phyloP scores from a whole-genome alignment of 2,797 vertebrate species.

The Phoxinus dragarum region DNA sequence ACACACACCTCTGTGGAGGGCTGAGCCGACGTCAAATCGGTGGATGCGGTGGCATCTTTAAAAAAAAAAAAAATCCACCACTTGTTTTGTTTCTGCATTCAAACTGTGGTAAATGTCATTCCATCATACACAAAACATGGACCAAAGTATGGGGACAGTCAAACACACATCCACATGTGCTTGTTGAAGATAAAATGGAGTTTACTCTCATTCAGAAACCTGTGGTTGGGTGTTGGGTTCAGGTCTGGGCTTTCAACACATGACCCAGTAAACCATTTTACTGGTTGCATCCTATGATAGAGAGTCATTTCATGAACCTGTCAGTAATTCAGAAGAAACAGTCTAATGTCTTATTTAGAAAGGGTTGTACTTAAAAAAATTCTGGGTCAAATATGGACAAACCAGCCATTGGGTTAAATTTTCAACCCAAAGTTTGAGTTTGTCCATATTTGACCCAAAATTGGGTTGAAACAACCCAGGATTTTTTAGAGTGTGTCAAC shows the following conservation, averaged over 20 bases:
- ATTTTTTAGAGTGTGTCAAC: neutral
- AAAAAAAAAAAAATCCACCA: neutral
- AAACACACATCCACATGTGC: neutral
- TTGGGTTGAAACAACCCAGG: no score
- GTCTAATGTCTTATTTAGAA: neutral
- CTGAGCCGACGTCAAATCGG: neutral
- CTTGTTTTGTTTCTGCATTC: neutral
- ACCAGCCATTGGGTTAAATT: no score
- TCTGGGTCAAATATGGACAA: no score
- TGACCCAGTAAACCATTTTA: neutral
- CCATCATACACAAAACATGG: neutral
- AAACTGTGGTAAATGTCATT: slow-evolving; percentile 12
- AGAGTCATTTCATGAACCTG: neutral
- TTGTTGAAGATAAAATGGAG: neutral
- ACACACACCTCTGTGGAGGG: slow-evolving; percentile 27
- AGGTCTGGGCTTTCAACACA: neutral
- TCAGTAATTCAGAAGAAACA: neutral
- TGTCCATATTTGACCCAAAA: no score
- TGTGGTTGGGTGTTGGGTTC: neutral
- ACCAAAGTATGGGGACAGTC: neutral
- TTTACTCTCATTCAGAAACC: neutral
- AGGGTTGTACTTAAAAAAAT: no score
- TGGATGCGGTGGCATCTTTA: neutral
- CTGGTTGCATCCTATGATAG: neutral
- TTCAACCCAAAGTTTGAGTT: no score